phyloP scores from a whole-genome alignment of 1,140 invertebrate species.

The Zeugodacus cucurbitae region DNA sequence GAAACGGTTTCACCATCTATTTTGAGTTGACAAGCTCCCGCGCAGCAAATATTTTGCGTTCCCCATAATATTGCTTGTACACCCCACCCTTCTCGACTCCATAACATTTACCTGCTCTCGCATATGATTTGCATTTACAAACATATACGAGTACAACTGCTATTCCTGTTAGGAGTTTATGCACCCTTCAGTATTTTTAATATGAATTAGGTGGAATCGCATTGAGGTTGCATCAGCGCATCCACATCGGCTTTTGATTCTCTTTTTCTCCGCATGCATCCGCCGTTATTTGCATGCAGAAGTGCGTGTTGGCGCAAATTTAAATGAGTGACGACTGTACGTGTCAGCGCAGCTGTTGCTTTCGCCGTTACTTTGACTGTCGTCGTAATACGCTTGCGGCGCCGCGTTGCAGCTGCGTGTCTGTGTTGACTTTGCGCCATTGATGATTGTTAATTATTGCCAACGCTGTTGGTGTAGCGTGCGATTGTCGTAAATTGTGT shows the following conservation, averaged over 20 bases:
- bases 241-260: not conserved
- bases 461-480: not conserved
- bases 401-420: not conserved
- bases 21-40: not conserved
- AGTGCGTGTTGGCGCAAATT: conserved; percentile 17
- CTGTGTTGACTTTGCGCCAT: not conserved
- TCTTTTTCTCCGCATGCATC: not conserved
- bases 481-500: not conserved
- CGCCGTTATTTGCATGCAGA: conserved; percentile 16
- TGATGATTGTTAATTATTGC: conserved; percentile 37
- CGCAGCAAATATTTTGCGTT: not conserved
- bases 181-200: not conserved
- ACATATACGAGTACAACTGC: not conserved
- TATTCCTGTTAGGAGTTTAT: not conserved
- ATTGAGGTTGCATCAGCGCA: not conserved
- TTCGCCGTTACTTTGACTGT: not conserved
- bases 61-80: not conserved
- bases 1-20: not conserved
- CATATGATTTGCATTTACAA: not conserved
- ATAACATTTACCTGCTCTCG: not conserved
- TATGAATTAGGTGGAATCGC: conserved; percentile 1
- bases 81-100: not conserved
- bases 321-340: conserved; percentile 27
- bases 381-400: not conserved
- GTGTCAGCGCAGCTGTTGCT: conserved; percentile 5